Evolutionary conservation across 2,888 invertebrate species (phyloP).

Genomic region (Tridacna gigas): DNA sequence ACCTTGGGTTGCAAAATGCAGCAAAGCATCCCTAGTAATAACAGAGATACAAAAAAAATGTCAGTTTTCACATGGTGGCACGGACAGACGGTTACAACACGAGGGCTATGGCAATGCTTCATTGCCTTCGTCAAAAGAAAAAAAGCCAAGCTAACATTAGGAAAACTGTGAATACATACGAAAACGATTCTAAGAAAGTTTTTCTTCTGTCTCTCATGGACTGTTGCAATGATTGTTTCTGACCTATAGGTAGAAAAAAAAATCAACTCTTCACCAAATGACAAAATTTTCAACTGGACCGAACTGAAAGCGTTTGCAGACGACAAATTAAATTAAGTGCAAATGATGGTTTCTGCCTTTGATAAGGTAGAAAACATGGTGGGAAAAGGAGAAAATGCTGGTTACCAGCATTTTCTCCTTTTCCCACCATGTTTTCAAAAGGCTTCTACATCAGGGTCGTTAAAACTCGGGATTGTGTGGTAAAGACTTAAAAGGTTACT

Average conservation of each 20-base stretch:
- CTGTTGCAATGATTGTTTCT: neutral
- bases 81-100: no score
- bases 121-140: no score
- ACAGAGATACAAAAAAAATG: no score
- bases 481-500: neutral
- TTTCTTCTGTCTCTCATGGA: slow-evolving; percentile 31
- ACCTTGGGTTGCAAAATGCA: no score
- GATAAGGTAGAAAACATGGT: neutral
- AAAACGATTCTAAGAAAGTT: slow-evolving; percentile 43
- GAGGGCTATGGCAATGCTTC: no score
- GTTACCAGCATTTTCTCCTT: slow-evolving; percentile 14
- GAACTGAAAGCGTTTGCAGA: no score
- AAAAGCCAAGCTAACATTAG: no score
- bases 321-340: no score
- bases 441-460: neutral
- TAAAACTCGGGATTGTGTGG: neutral
- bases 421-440: slow-evolving; percentile 1
- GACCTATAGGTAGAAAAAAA: neutral
- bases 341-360: no score
- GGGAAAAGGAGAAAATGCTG: slow-evolving; percentile 7
- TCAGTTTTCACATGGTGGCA: no score
- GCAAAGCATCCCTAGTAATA: no score
- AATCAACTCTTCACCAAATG: neutral
- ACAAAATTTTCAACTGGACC: no score
- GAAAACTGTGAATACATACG: slow-evolving; percentile 24